A percentile compares a stretch with the other conserved stretches of the same genome.
These are phyloP conservation scores for Cydia amplana DNA, from an alignment of 1,140 invertebrate species.

Conservation along the genomic window DNA sequence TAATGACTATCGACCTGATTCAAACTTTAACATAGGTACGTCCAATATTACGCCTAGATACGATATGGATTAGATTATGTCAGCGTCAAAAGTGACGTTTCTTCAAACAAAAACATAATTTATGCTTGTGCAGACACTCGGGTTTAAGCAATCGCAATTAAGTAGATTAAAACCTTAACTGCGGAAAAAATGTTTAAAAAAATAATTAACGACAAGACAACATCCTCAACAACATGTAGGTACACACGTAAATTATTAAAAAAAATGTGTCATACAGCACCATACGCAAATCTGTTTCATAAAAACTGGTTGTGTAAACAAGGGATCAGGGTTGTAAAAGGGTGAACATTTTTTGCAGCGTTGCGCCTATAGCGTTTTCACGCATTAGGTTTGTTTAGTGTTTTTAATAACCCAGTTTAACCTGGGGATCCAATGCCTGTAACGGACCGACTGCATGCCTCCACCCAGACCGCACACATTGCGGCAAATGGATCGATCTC, in stretches of 20 bases:
- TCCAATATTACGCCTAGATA: no score
- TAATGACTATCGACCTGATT: no score
- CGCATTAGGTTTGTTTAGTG: conserved; percentile 35
- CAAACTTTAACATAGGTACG: no score
- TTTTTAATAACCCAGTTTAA: conserved; percentile 9
- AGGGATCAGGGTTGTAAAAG: conserved; percentile 45
- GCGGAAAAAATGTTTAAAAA: no score
- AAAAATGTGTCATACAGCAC: conserved; percentile 28
- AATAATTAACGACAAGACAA: no score
- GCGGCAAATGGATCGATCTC: conserved; percentile 53
- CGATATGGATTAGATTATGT: no score
- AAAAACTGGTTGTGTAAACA: conserved; percentile 41
- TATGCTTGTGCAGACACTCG: no score
- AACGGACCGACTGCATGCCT: neutral
- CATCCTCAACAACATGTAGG: no score
- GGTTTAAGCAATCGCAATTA: no score
- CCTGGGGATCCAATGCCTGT: conserved; percentile 6
- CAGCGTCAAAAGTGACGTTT: no score
- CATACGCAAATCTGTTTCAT: conserved; percentile 34
- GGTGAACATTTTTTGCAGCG: conserved; percentile 40
- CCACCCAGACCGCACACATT: conserved; percentile 51
- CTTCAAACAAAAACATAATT: no score
- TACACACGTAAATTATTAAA: neutral
- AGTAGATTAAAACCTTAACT: no score
- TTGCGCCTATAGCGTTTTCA: neutral